Base-by-base conservation (phyloP, 2,888 invertebrate genomes). In the Axea sp. region DNA sequence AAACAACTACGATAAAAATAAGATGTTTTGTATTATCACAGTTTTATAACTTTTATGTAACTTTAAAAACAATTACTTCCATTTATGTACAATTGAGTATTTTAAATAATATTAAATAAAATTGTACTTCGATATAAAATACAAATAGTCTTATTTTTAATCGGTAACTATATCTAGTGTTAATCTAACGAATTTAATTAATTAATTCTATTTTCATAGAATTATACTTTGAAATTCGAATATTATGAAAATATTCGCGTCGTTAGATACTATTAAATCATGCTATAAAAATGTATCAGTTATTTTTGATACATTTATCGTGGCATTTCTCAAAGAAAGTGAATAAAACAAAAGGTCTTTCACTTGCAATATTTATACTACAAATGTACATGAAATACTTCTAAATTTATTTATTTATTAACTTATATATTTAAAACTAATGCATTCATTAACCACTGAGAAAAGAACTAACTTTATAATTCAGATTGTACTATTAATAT, bases 271-370 rank as follows among this genome's bases (percentile, higher is more conserved):
- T 19, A 30, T 24, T 57, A 33, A 43, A 15, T 41, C 30, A 55
- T 15, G 43, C 24, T 37, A 55, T 22, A 3, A 41, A n/a, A 24
- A 57, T 33, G 11, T 5, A 7, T 9, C 9, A 37, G 4, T 5
- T 37, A 37, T 37, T 8, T 4, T 33, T 33, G 22, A 9, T 35
- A 33, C 33, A 43, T 30, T 43, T 6, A 9, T 55, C 24, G 9
- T 43, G 31, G 43, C 24, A 7, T 22, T 19, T 19, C 24, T 57
- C 6, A 41, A 43, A 41, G 33, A 57, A 57, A 43, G 14, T 33
- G 30, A 19, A 8, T 31, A 24, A 33, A 14, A n/a, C 33, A 57
- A 57, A 57, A 33, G 17, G 15, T 43, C 57, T 57, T 57, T 57
- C 43, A 33, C 12, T 22, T 57, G 57, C 41, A 57, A 12, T 57